Evolutionary conservation across 2,113 vertebrate species (phyloP), one percentile per base, ranked within the genome.

Genomic region (Corynorhinus townsendii): DNA sequence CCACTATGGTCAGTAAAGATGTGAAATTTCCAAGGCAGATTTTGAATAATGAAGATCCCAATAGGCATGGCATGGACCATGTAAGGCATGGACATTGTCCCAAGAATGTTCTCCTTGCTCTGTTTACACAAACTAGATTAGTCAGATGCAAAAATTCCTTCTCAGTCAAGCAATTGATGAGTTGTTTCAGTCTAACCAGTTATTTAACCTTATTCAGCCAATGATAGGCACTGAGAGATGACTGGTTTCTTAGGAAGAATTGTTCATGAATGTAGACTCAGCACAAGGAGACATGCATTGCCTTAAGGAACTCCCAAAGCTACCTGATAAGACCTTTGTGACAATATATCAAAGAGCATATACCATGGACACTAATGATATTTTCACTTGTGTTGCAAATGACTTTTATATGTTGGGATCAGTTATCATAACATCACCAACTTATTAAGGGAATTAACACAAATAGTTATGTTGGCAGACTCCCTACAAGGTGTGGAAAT

Each of bases 11-110:
- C 20, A 64, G 56, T 54, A 69, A 79, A 92, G 59, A 33, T 76
- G 2, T 62, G 8, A 88, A 52, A 47, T 33, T 38, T 72, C 47
- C 54, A 77, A 90, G 49, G 3, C n/a, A 49, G 59, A 87, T 40
- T 81, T 66, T 62, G 52, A 30, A 22, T 71, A 81, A 15, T 10
- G 11, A n/a, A 56, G 26, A 68, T 76, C 12, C 71, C 35, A 75
- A 2, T 2, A 62, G n/a, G 8, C 22, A 4, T 16, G 2, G 20
- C 24, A 28, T 11, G 6, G 20, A 26, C 69, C n/a, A 0, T 26
- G 28, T 5, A 17, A 30, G 35, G 7, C 15, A 45, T 7, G 14
- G 20, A 26, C 15, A 3, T 11, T 12, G n/a, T 52, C 43, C 7
- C 62, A 20, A 30, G 33, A 75, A 80, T n/a, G 10, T 40, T 40